Conservation (phyloP, 2,113 vertebrate genomes). For the Ameiurus melas region DNA sequence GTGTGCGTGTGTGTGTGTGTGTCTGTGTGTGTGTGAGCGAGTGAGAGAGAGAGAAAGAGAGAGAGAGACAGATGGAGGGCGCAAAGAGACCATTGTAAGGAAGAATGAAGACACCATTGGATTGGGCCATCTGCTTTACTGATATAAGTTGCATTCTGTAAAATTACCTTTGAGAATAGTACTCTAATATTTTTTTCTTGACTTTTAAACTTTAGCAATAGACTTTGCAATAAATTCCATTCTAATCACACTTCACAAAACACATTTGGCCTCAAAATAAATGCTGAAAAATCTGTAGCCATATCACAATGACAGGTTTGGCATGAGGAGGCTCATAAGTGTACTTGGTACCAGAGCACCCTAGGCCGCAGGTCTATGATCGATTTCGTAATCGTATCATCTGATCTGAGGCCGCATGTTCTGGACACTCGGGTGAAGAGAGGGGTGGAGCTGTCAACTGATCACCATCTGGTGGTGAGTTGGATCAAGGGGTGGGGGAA, state of each 20-base stretch:
- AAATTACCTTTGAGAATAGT: slow-evolving; percentile 27
- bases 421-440: too few relatives aligned
- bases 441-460: too few relatives aligned
- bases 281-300: neutral
- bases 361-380: too few relatives aligned
- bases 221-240: slow-evolving; percentile 8
- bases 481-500: too few relatives aligned
- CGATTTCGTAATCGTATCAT: too few relatives aligned
- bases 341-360: too few relatives aligned
- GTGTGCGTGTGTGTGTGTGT: neutral
- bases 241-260: slow-evolving; percentile 30
- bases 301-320: slow-evolving; percentile 12
- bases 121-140: slow-evolving; percentile 31
- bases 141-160: slow-evolving; percentile 12
- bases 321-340: too few relatives aligned
- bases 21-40: neutral
- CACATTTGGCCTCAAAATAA: slow-evolving; percentile 3
- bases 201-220: slow-evolving; percentile 29
- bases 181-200: slow-evolving; percentile 8
- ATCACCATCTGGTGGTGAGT: too few relatives aligned
- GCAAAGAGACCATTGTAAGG: slow-evolving; percentile 20
- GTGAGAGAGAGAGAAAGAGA: neutral
- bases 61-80: neutral
- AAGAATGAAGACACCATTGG: slow-evolving; percentile 31
- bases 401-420: too few relatives aligned